These are phyloP conservation scores for Acanthosoma haemorrhoidale DNA, from an alignment of 2,888 invertebrate genomes.

Conservation along the genomic window DNA sequence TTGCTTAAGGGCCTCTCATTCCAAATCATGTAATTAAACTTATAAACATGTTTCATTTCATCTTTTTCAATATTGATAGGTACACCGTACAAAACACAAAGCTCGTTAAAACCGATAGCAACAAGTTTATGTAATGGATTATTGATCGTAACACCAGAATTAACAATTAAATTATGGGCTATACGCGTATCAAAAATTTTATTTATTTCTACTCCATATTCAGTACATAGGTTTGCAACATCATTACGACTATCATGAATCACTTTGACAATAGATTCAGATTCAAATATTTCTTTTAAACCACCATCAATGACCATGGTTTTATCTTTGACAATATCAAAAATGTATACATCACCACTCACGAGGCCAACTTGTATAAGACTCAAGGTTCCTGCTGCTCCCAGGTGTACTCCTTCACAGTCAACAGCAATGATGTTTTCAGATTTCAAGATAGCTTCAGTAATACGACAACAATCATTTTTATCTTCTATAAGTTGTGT, in stretches of 20 bases:
- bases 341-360: not conserved
- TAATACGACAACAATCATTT: not conserved
- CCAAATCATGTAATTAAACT: not conserved
- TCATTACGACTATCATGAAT: conserved; percentile 19
- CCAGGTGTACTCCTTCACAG: conserved; percentile 3
- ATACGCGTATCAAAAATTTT: conserved; percentile 13
- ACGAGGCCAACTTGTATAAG: not conserved
- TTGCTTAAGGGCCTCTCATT: not conserved
- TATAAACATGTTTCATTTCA: not conserved
- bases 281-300: conserved; percentile 6
- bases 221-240: not conserved
- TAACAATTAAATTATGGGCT: not conserved
- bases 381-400: not conserved
- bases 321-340: not conserved
- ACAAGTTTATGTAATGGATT: not conserved
- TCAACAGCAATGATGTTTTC: not conserved
- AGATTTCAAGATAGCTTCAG: not conserved
- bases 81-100: not conserved
- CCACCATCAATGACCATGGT: not conserved
- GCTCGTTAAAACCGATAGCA: not conserved
- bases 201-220: not conserved
- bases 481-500: not conserved
- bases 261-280: not conserved
- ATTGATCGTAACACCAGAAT: not conserved
- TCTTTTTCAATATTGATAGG: conserved; percentile 7